A percentile compares a stretch with the other conserved stretches of the same genome.
These are phyloP conservation scores for Ptychodera flava DNA, from an alignment of 35 echinoderm and acorn worm genomes.

Conservation along the genomic window DNA sequence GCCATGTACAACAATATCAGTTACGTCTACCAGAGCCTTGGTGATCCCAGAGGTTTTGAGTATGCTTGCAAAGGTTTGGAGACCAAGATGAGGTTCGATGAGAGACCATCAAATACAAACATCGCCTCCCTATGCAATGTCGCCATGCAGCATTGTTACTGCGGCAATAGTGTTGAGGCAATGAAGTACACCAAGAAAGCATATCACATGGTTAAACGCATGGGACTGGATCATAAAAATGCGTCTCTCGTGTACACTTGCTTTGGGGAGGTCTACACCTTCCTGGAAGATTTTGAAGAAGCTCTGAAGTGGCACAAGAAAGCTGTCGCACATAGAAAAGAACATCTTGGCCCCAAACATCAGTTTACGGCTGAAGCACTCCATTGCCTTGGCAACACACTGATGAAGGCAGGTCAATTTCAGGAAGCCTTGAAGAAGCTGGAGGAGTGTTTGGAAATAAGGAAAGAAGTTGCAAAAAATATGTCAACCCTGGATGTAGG, in stretches of 20 bases:
- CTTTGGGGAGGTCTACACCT: not conserved
- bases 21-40: not conserved
- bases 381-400: not conserved
- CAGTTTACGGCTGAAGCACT: conserved; percentile 2
- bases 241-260: not conserved
- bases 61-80: not conserved
- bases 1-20: conserved; percentile 11
- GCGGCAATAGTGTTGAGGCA: not conserved
- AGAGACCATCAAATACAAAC: not conserved
- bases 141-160: not conserved
- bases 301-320: not conserved
- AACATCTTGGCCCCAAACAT: not conserved
- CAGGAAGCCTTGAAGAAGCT: not conserved
- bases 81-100: conserved; percentile 9
- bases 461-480: not conserved
- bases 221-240: conserved; percentile 3
- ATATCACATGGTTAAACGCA: not conserved
- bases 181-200: not conserved
- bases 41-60: not conserved
- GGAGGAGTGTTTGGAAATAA: not conserved
- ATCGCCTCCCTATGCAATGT: conserved; percentile 12
- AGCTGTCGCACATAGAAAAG: not conserved
- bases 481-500: not conserved
- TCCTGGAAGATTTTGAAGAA: not conserved
- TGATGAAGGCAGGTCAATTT: not conserved